phyloP scores from a whole-genome alignment of 2,797 vertebrate genomes.

The Carcharodon carcharias region DNA sequence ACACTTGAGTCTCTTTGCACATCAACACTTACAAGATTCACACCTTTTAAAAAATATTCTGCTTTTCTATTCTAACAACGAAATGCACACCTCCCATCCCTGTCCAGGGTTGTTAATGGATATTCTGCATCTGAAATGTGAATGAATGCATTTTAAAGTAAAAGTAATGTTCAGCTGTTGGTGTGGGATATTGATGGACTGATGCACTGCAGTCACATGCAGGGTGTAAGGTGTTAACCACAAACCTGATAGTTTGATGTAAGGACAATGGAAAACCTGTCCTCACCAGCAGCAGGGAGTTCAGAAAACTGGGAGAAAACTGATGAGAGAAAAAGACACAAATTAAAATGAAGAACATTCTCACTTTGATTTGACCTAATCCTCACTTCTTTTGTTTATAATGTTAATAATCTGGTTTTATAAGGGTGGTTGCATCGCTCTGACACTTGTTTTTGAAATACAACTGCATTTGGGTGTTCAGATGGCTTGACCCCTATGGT shows the following conservation, averaged over 20 bases:
- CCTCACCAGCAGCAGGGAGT: background rate
- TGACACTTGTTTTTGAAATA: background rate
- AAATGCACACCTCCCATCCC: too few species aligned
- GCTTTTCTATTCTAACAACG: too few species aligned
- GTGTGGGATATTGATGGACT: background rate
- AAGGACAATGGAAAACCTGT: background rate
- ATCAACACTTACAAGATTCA: too few species aligned
- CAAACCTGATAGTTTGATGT: background rate
- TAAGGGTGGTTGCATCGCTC: background rate
- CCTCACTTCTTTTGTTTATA: conserved; percentile 3
- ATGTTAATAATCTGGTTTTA: conserved; percentile 10
- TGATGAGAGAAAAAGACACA: background rate
- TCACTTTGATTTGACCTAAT: background rate
- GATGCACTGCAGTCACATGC: background rate
- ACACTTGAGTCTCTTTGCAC: too few species aligned
- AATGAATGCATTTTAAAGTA: background rate
- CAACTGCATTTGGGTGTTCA: background rate
- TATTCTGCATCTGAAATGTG: background rate
- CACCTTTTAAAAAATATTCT: too few species aligned
- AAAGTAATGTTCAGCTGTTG: background rate
- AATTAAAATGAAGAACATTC: background rate
- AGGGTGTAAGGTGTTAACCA: background rate
- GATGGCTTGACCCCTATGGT: background rate
- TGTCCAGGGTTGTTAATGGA: background rate
- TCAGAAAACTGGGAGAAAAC: background rate